Percentiles rank a stretch among this genome's conserved stretches.
Evolutionary conservation across 2,888 invertebrate species (phyloP).

Genomic region (Hypercompe scribonia): DNA sequence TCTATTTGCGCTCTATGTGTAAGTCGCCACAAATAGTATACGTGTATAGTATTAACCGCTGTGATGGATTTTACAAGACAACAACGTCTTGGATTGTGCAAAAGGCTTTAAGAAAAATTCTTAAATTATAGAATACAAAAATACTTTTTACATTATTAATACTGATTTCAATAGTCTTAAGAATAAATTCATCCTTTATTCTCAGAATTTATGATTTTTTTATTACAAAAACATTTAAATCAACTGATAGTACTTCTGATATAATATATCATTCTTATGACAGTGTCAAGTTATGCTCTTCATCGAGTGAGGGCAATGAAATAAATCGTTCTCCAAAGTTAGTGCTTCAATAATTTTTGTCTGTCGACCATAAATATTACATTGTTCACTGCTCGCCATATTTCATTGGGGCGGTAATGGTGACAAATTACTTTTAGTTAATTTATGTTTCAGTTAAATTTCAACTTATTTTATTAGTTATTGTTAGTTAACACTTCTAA

Average conservation of each 20-base stretch:
- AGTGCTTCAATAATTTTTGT: slow-evolving; percentile 14
- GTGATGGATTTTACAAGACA: too few species aligned
- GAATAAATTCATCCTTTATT: background rate
- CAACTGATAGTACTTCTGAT: slow-evolving; percentile 50
- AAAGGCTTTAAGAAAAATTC: too few species aligned
- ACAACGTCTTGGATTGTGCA: too few species aligned
- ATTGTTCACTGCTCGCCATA: slow-evolving; percentile 9
- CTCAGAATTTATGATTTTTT: background rate
- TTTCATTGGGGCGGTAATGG: background rate
- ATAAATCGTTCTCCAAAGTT: slow-evolving; percentile 22
- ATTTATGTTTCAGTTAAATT: background rate
- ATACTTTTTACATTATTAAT: too few species aligned
- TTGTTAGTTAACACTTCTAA: background rate
- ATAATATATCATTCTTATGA: background rate
- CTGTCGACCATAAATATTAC: slow-evolving; percentile 13
- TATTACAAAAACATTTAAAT: background rate
- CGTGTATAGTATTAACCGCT: too few species aligned
- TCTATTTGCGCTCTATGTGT: too few species aligned
- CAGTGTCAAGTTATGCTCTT: slow-evolving; percentile 6
- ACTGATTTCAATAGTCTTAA: background rate
- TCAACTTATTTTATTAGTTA: background rate
- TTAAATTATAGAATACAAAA: too few species aligned
- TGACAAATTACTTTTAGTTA: slow-evolving; percentile 6
- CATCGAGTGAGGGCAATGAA: slow-evolving; percentile 11
- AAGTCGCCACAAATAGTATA: too few species aligned